Base-by-base conservation (phyloP, 2,888 invertebrate genomes). In the Ecliptopera silaceata region DNA sequence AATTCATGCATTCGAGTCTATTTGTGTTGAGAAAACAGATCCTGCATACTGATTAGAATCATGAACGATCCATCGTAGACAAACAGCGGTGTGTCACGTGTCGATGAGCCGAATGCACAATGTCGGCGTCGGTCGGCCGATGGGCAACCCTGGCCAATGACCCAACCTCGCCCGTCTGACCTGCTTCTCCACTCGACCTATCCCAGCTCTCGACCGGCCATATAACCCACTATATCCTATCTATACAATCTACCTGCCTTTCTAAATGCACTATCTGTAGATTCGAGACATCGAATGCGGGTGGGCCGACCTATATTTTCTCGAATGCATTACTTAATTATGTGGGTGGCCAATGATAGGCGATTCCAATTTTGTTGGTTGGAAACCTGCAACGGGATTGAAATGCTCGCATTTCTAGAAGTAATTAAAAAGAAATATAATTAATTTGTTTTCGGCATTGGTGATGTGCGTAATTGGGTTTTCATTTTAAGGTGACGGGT, bases 81-180 rank as follows among this genome's bases (percentile, higher is more conserved):
- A 47, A 47, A 47, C 45, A 46, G 12, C n/a, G 32, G 12, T 20
- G 39, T 26, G 11, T n/a, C 45, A 31, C n/a, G 41, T 20, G 18
- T 39, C 41, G 36, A 29, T n/a, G 49, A 47, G 80, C 79, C 77
- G 73, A 69, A 68, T 71, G 22, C 42, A 56, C 38, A 47, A 36
- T 15, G 36, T 22, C 51, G 20, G n/a, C 41, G 50, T 31, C 31
- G 45, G 18, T 12, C 26, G 47, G n/a, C n/a, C n/a, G n/a, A n/a
- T 47, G 32, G 51, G 43, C 17, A 66, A 68, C 75, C 76, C 69
- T 66, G 64, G 53, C 52, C 71, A 74, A 42, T 54, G 58, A 58
- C 49, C 58, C 41, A 31, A 26, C 48, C 57, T 51, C 70, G 61
- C 68, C 59, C 71, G 70, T 60, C 64, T 80, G 84, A 81, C 82